phyloP scores from a whole-genome alignment of 2,797 vertebrate species.

The Spinus olivaceus region DNA sequence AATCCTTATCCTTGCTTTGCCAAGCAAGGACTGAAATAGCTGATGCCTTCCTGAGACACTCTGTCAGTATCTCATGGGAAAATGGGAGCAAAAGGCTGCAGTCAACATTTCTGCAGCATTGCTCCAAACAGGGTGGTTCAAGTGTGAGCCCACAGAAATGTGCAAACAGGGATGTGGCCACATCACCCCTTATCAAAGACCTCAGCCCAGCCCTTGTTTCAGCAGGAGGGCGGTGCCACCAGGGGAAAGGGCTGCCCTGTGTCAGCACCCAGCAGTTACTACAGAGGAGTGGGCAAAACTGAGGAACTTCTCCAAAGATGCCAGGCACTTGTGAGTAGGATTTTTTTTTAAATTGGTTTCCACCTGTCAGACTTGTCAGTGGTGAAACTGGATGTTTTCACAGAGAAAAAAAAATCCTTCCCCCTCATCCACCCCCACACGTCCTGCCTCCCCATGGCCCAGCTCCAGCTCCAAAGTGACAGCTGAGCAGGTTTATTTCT shows the following conservation, averaged over 20 bases:
- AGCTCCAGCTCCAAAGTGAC: not conserved
- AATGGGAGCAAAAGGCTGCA: not conserved
- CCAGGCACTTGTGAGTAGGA: not conserved
- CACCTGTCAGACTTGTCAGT: conserved; percentile 42
- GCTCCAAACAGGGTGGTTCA: not conserved
- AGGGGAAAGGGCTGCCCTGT: not conserved
- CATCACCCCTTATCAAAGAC: not conserved
- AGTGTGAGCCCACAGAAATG: not conserved
- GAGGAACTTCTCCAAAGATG: not conserved
- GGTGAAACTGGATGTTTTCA: conserved; percentile 18
- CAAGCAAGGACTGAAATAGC: not conserved
- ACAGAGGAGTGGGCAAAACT: not conserved
- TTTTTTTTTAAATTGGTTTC: not conserved
- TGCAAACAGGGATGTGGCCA: not conserved
- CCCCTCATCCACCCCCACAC: not conserved
- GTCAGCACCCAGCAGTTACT: not conserved
- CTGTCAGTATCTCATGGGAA: not conserved
- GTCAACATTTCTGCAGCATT: not conserved
- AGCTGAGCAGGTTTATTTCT: conserved; percentile 53
- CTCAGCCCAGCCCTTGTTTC: not conserved
- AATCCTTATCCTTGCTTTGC: not conserved
- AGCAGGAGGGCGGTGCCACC: not conserved
- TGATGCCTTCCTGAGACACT: not conserved
- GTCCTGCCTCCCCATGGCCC: not conserved
- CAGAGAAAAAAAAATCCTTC: not conserved